These are phyloP conservation scores for Notarius lentiginosus DNA, from an alignment of 2,113 vertebrate species.

Conservation along the genomic window DNA sequence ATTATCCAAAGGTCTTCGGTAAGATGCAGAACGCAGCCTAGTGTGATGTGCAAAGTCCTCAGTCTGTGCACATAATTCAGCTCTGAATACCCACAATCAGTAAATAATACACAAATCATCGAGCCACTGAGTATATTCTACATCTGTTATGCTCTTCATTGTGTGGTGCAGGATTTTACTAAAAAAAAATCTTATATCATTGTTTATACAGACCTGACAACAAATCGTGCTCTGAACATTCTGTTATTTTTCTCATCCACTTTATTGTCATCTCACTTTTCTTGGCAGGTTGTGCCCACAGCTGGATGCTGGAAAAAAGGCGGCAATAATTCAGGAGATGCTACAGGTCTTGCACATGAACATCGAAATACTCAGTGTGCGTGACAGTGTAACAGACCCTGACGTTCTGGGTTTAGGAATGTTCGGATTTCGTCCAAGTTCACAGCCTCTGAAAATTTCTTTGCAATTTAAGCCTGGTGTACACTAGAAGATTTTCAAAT, in stretches of 20 bases:
- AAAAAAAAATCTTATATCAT: background rate
- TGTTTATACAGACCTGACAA: background rate
- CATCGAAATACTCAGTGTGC: constrained; percentile 59
- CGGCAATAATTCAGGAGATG: background rate
- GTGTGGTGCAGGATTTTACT: background rate
- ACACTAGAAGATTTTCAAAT: too few species aligned
- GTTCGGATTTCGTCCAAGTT: background rate
- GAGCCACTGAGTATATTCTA: background rate
- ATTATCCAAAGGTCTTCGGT: background rate
- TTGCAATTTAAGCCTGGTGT: constrained; percentile 43
- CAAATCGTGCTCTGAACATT: background rate
- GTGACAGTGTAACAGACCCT: constrained; percentile 45
- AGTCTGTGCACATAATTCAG: background rate
- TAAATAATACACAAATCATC: background rate
- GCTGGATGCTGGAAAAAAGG: background rate
- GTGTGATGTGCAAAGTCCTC: background rate
- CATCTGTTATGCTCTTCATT: background rate
- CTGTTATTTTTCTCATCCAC: background rate
- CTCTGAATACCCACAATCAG: background rate
- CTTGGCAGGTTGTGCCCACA: background rate
- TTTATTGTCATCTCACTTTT: background rate
- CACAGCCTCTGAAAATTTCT: constrained; percentile 55
- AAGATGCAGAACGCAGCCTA: background rate
- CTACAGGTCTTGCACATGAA: constrained; percentile 5
- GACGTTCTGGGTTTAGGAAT: constrained; percentile 7